Evolutionary conservation across 2,113 vertebrate species (phyloP), one percentile per base, ranked within the genome.

Genomic region (Platysternon megacephalum): DNA sequence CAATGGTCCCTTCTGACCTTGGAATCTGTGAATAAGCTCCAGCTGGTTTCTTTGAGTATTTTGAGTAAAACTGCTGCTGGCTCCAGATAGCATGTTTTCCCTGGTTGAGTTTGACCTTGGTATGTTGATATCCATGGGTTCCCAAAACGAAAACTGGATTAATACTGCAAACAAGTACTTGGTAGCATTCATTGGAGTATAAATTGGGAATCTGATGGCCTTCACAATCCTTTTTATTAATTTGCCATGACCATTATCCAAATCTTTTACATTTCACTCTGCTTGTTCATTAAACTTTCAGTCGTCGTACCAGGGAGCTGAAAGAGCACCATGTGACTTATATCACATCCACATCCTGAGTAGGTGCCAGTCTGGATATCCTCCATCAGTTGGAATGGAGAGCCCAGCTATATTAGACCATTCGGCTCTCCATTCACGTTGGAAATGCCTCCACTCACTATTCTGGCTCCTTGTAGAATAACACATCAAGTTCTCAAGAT

Each of bases 241-340:
- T n/a, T 72, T 72, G 13, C 29, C 12, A 16, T 32, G 29, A 29
- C 13, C 29, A 32, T 61, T 61, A 12, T 35, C 28, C 32, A 55
- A 39, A 5, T 21, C 72, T 72, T 0, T 52, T 81, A 61, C 24
- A 24, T 89, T 94, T 90, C 4, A 58, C 49, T 19, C 61, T 90
- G 0, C 0, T 11, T 65, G 11, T 55, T 82, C 65, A 51, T 22
- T 56, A 68, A 93, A 56, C 35, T 53, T 49, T 89, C 72, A 46
- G 53, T n/a, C 78, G 44, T 26, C 6, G 0, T 0, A 42, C n/a
- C 52, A 74, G 78, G 88, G 49, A 24, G 89, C 12, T 0, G 0
- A 24, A 88, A 81, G 35, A 28, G 17, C 19, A 1, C 53, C 21
- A 39, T 3, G 24, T 80, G 29, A 48, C 87, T 35, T 89, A n/a